Evolutionary conservation across 2,113 vertebrate genomes (phyloP).

Genomic region (Oxyura jamaicensis): DNA sequence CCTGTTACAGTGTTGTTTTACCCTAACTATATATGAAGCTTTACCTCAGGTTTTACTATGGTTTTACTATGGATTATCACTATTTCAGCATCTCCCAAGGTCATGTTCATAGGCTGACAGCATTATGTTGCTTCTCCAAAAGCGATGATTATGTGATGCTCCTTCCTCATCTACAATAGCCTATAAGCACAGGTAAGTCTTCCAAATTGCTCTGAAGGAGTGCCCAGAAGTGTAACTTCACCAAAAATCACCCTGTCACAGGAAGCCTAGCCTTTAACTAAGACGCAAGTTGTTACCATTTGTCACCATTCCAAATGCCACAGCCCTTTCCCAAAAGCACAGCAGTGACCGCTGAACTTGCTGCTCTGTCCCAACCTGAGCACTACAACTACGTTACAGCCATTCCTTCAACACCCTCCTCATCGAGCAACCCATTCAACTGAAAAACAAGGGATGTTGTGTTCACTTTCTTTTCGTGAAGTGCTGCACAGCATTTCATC

Average conservation of each 20-base stretch:
- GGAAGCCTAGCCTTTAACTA: not conserved
- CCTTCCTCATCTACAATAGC: rapidly evolving
- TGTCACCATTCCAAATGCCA: not conserved
- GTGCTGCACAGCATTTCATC: rapidly evolving
- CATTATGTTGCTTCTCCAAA: not conserved
- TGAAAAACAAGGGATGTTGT: not conserved
- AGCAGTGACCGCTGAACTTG: rapidly evolving
- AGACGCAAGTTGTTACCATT: not conserved
- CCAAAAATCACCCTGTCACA: not conserved
- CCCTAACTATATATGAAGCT: rapidly evolving
- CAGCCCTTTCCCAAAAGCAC: not conserved
- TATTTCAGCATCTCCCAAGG: not conserved
- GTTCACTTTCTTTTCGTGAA: not conserved
- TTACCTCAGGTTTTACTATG: not conserved
- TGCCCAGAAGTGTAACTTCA: not conserved
- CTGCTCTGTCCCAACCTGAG: not conserved
- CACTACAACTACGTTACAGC: rapidly evolving
- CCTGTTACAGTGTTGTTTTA: not conserved
- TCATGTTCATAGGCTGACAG: not conserved
- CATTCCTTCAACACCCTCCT: not conserved
- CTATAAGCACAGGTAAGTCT: not conserved
- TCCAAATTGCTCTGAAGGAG: not conserved
- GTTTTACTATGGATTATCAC: not conserved
- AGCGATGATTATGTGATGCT: not conserved
- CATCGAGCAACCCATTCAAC: not conserved